Evolutionary conservation across 2,113 vertebrate species (phyloP).

Genomic region (Cryptomyrus ogoouensis): DNA sequence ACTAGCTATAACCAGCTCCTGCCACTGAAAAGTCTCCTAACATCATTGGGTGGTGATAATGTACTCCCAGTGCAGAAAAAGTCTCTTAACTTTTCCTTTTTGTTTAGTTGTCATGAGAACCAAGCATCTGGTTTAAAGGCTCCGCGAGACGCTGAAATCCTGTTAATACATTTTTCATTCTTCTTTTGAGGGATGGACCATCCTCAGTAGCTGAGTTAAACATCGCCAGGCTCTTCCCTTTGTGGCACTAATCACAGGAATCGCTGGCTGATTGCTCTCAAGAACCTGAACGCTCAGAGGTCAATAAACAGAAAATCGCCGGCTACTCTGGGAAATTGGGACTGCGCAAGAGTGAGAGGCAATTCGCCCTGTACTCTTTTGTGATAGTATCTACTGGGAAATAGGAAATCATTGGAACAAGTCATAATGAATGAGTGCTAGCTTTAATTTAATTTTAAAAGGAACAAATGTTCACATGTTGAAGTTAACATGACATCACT

Average conservation of each 20-base stretch:
- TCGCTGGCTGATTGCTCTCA: background rate
- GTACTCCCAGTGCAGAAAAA: background rate
- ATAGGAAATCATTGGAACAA: background rate
- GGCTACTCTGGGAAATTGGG: background rate
- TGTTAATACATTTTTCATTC: background rate
- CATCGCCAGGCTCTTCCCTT: background rate
- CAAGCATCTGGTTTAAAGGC: background rate
- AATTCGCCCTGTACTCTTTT: background rate
- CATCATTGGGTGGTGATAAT: background rate
- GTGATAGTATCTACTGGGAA: constrained; percentile 12
- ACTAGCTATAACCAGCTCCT: background rate
- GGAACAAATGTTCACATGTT: background rate
- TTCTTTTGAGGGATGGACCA: constrained; percentile 1
- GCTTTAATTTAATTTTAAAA: background rate
- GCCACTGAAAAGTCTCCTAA: background rate
- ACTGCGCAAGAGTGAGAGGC: background rate
- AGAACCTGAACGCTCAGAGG: constrained; percentile 13
- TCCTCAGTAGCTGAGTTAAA: background rate
- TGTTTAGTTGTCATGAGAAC: constrained; percentile 16
- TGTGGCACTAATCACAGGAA: background rate
- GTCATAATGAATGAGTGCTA: background rate
- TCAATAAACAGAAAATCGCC: background rate
- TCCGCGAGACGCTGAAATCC: background rate
- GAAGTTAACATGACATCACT: background rate
- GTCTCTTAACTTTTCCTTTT: background rate